Percentiles rank a stretch among this genome's conserved stretches.
These are phyloP conservation scores for Baccha elongata DNA, from an alignment of 2,888 invertebrate species.

Conservation along the genomic window DNA sequence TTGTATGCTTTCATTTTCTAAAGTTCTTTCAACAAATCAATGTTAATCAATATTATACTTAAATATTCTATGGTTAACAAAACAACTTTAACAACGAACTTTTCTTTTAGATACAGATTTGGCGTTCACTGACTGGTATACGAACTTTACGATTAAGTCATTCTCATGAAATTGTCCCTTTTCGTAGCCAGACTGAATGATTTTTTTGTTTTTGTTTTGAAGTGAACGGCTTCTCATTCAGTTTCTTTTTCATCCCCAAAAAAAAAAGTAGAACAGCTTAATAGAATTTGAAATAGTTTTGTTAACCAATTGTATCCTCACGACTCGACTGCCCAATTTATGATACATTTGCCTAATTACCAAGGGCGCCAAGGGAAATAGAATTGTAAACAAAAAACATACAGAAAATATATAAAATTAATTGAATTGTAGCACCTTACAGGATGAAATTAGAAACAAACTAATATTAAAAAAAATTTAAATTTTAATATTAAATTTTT, in stretches of 20 bases:
- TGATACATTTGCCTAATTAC: conserved; percentile 15
- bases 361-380: conserved; percentile 6
- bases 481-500: too few species aligned
- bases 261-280: conserved; percentile 22
- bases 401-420: neutral
- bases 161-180: conserved; percentile 1
- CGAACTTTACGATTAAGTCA: conserved; percentile 23
- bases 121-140: neutral
- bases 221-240: neutral
- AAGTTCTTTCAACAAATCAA: neutral
- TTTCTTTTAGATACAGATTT: neutral
- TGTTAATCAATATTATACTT: neutral
- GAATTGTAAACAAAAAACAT: neutral
- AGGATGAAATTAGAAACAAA: too few species aligned
- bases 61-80: neutral
- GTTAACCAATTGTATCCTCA: conserved; percentile 9
- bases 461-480: too few species aligned
- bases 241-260: conserved; percentile 17
- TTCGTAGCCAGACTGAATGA: conserved; percentile 1
- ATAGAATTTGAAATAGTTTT: neutral
- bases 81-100: neutral
- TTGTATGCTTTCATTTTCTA: conserved; percentile 12
- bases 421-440: too few species aligned
- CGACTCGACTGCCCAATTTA: conserved; percentile 9
- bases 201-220: neutral